Evolutionary conservation across 2,888 invertebrate genomes (phyloP), one percentile per base, ranked within the genome.

Genomic region (Stenchaetothrips biformis): DNA sequence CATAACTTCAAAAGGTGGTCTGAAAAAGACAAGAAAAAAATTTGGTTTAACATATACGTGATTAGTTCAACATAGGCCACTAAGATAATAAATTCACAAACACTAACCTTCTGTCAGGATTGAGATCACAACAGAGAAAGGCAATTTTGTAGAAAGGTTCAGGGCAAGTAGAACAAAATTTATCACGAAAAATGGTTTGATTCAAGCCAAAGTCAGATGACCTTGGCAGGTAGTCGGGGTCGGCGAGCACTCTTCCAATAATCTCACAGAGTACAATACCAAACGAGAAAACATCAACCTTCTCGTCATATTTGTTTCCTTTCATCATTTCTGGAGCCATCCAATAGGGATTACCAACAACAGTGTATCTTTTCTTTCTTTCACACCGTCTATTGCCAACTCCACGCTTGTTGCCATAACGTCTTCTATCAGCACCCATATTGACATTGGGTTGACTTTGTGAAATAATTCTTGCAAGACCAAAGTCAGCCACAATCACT

Each of bases 281-380:
- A 87, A 95, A 98, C 48, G 97, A 97, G 87, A 98, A 98, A 82
- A 98, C 93, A 85, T 98, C 98, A 0, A 98, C 98, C 87, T 96
- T 96, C 86, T 98, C 97, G 85, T 98, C 97, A 86, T 98, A 98
- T 83, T 95, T 94, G 85, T 95, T 94, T 27, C 97, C 97, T 86
- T 95, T 96, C 95, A 98, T 95, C 98, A 98, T 98, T 87, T 98
- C 98, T 0, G 98, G 98, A 0, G 98, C 98, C 98, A 98, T 98
- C 97, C 97, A 98, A 87, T 97, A 98, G 0, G 98, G 97, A 89
- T 96, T 97, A 1, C 98, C 98, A 0, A 98, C 98, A 48, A 98
- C 97, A 0, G 97, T 98, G 86, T 97, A 97, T 18, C 97, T 90
- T 86, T 97, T 97, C 83, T 95, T 91, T 0, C 96, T 88, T 84